A percentile compares a stretch with the other conserved stretches of the same genome.
phyloP scores from a whole-genome alignment of 2,888 invertebrate genomes.

The Orchestes rusci region DNA sequence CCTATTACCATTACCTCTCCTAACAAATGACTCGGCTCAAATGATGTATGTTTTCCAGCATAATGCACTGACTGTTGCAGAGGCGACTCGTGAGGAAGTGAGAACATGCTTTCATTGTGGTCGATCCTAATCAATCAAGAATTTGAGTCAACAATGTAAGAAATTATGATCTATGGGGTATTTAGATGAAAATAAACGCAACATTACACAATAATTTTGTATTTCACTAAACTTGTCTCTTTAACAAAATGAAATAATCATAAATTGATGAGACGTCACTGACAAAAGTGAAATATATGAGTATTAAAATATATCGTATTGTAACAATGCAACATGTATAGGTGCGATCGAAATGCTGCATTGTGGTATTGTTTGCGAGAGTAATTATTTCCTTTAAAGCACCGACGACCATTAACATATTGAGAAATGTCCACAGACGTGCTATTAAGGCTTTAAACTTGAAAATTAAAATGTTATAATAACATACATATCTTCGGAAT shows the following conservation, averaged over 20 bases:
- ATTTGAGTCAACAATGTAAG: too few species aligned
- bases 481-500: slow-evolving; percentile 9
- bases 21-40: slow-evolving; percentile 21
- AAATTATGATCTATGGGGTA: too few species aligned
- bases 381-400: slow-evolving; percentile 16
- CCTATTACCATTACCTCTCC: slow-evolving; percentile 21
- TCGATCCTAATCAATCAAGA: too few species aligned
- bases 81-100: not conserved
- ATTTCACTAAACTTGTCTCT: too few species aligned
- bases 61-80: slow-evolving; percentile 16
- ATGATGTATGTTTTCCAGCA: slow-evolving; percentile 21
- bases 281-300: too few species aligned
- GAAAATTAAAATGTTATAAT: slow-evolving; percentile 15
- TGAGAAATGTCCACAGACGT: slow-evolving; percentile 15
- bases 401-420: slow-evolving; percentile 16
- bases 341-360: slow-evolving; percentile 16
- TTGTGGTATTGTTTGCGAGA: slow-evolving; percentile 11
- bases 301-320: too few species aligned
- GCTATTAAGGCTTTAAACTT: slow-evolving; percentile 9
- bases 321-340: too few species aligned
- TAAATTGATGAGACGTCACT: too few species aligned
- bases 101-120: too few species aligned
- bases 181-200: too few species aligned
- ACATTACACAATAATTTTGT: too few species aligned
- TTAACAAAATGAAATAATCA: too few species aligned